Conservation (phyloP, 2,888 invertebrate species). For the Halocaridina rubra region DNA sequence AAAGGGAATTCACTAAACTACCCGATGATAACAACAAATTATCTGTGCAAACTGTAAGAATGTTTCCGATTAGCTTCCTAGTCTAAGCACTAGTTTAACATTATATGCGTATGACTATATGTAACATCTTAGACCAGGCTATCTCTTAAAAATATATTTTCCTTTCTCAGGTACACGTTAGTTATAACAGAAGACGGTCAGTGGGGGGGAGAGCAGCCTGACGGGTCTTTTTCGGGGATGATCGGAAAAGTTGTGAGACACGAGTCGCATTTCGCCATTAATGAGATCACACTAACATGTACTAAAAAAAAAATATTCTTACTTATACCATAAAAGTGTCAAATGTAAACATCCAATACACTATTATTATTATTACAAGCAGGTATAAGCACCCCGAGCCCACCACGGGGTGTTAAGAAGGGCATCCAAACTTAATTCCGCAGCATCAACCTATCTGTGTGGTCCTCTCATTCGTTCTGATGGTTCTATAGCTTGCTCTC, state of each 20-base stretch:
- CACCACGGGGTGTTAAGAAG: too few relatives aligned
- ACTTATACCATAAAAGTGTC: neutral
- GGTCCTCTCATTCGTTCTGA: too few relatives aligned
- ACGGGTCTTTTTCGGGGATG: constrained; percentile 16
- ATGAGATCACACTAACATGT: constrained; percentile 27
- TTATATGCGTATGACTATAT: too few relatives aligned
- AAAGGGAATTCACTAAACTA: too few relatives aligned
- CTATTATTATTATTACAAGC: neutral
- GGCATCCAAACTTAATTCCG: neutral
- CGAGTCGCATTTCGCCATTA: constrained; percentile 8
- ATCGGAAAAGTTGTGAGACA: neutral
- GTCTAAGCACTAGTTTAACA: too few relatives aligned
- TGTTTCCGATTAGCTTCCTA: too few relatives aligned
- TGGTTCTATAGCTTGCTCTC: too few relatives aligned
- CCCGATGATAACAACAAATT: too few relatives aligned
- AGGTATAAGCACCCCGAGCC: neutral
- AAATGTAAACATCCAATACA: neutral
- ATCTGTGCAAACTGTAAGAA: too few relatives aligned
- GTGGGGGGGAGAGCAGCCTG: neutral
- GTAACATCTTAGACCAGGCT: too few relatives aligned
- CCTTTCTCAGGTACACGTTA: neutral
- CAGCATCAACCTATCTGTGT: neutral
- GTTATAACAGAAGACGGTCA: neutral
- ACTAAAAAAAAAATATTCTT: too few relatives aligned
- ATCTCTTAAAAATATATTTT: too few relatives aligned